Percentiles rank a stretch among this genome's conserved stretches.
phyloP scores from a whole-genome alignment of 2,888 invertebrate species.

The Pammene aurita region DNA sequence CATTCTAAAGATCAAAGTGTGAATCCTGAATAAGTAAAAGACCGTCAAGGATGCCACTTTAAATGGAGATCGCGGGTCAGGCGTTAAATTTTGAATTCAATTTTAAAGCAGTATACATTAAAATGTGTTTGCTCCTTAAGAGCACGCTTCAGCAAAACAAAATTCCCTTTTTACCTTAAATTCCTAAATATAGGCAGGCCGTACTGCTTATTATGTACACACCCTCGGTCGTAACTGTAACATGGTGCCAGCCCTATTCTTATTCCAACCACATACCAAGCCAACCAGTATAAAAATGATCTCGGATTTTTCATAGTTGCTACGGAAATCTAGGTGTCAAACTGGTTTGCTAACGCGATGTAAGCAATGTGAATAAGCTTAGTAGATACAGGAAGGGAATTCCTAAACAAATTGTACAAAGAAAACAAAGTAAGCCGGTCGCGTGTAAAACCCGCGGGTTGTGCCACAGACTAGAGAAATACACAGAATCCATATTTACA shows the following conservation, averaged over 20 bases:
- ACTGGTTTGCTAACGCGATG: background rate
- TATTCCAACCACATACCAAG: background rate
- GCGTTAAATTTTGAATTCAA: conserved; percentile 22
- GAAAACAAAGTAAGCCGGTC: conserved; percentile 45
- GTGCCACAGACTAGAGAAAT: background rate
- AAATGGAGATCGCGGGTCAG: conserved; percentile 31
- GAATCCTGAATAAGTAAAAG: conserved; percentile 35
- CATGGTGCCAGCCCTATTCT: conserved; percentile 44
- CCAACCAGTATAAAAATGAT: background rate
- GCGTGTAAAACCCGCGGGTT: conserved; percentile 43
- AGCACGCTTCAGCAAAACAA: conserved; percentile 4
- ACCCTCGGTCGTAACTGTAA: conserved; percentile 35
- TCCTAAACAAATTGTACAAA: conserved; percentile 46
- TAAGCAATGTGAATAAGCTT: background rate
- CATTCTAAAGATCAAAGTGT: conserved; percentile 10
- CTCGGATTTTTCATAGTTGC: background rate
- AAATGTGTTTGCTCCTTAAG: conserved; percentile 9
- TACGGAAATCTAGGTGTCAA: background rate
- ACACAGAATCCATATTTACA: background rate
- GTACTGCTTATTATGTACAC: conserved; percentile 25
- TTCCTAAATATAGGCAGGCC: conserved; percentile 12
- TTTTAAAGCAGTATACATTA: conserved; percentile 33
- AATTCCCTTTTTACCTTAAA: conserved; percentile 13
- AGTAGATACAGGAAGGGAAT: conserved; percentile 43
- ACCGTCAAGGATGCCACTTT: conserved; percentile 30